Conservation (phyloP, 2,797 vertebrate species). For the Pangasius macronema region DNA sequence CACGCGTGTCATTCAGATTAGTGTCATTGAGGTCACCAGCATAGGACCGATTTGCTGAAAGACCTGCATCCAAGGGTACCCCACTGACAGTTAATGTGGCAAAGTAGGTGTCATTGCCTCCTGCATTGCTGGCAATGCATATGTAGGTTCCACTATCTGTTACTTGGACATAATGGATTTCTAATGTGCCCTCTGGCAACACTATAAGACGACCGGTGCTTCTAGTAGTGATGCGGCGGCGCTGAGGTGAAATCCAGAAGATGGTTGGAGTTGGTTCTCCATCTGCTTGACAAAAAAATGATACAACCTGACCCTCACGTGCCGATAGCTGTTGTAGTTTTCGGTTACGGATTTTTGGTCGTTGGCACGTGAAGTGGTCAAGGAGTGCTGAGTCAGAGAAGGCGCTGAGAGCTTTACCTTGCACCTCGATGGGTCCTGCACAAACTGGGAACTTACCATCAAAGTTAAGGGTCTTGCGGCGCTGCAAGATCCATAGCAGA, state of each 20-base stretch:
- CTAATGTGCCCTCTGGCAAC: constrained; percentile 87
- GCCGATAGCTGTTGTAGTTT: constrained; percentile 88
- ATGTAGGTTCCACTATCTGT: constrained; percentile 96
- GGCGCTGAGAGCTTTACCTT: constrained; percentile 83
- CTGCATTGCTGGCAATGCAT: constrained; percentile 96
- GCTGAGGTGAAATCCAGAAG: constrained; percentile 94
- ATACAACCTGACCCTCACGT: constrained; percentile 85
- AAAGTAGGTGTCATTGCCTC: constrained; percentile 96
- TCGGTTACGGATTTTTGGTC: constrained; percentile 92
- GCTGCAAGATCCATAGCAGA: constrained; percentile 94
- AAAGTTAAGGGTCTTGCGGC: constrained; percentile 92
- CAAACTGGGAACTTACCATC: constrained; percentile 89
- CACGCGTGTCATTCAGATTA: constrained; percentile 88
- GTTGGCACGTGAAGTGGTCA: constrained; percentile 94
- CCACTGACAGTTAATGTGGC: constrained; percentile 88
- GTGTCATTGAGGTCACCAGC: constrained; percentile 86
- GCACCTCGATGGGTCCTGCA: constrained; percentile 83
- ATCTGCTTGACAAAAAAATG: constrained; percentile 89
- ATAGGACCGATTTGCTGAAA: constrained; percentile 82
- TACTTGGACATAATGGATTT: constrained; percentile 86
- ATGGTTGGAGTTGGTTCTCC: constrained; percentile 90
- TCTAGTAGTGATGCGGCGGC: constrained; percentile 85
- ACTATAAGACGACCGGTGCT: constrained; percentile 84
- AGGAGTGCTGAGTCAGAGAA: constrained; percentile 93
- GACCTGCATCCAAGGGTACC: constrained; percentile 71